Conservation (phyloP, 1,140 invertebrate species). For the Phocides pigmalion region DNA sequence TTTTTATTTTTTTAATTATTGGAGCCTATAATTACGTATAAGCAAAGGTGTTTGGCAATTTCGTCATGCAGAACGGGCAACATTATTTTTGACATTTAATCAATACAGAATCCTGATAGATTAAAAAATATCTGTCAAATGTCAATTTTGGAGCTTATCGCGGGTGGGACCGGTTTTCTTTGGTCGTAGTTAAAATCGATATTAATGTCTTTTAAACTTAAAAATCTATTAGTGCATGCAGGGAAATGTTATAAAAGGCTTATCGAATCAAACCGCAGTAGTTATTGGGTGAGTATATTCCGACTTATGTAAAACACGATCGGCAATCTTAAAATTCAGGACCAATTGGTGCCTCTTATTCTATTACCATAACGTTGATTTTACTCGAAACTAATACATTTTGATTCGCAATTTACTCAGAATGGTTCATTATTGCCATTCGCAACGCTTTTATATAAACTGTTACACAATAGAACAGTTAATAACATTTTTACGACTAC, state of each 20-base stretch:
- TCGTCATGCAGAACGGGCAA: background rate
- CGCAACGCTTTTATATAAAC: no score
- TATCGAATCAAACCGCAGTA: constrained; percentile 49
- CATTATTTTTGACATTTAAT: constrained; percentile 27
- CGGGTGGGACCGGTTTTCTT: constrained; percentile 5
- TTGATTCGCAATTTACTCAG: no score
- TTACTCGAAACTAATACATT: background rate
- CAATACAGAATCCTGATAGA: background rate
- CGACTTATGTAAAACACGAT: constrained; percentile 32
- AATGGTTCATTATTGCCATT: no score
- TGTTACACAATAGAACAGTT: no score
- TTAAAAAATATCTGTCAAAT: constrained; percentile 12
- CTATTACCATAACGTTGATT: background rate
- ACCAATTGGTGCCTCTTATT: no score
- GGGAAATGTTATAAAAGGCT: constrained; percentile 53
- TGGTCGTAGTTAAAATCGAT: constrained; percentile 30
- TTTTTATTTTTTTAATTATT: no score
- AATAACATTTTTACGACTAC: no score
- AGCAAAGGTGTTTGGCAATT: background rate
- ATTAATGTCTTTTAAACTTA: constrained; percentile 64
- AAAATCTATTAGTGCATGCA: constrained; percentile 55
- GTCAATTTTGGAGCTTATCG: background rate
- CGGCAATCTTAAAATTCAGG: background rate
- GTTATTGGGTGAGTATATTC: constrained; percentile 56
- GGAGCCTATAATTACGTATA: no score